Evolutionary conservation across 1,140 invertebrate species (phyloP).

Genomic region (Magallana ariakensis): DNA sequence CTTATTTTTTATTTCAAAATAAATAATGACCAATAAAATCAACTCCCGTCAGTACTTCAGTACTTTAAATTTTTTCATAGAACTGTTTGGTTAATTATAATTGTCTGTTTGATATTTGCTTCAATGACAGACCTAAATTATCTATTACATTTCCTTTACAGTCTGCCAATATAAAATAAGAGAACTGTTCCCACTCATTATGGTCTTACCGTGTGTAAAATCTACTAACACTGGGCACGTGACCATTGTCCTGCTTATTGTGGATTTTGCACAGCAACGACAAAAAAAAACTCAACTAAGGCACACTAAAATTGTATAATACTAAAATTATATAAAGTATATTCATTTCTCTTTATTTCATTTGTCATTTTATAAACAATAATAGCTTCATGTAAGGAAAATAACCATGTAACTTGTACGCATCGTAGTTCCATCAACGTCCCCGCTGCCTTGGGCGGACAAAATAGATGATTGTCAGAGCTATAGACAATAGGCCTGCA

Average conservation of each 20-base stretch:
- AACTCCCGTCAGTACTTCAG: too few relatives aligned
- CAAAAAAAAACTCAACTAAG: background rate
- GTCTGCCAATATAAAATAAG: background rate
- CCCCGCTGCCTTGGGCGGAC: background rate
- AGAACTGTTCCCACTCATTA: background rate
- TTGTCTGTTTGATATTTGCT: too few relatives aligned
- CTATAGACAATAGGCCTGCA: background rate
- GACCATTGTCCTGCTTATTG: background rate
- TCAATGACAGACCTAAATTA: too few relatives aligned
- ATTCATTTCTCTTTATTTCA: background rate
- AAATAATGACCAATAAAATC: too few relatives aligned
- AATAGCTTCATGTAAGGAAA: background rate
- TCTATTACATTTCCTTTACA: background rate
- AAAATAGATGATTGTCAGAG: background rate
- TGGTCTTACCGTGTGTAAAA: background rate
- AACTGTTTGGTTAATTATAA: too few relatives aligned
- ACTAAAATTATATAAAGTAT: background rate
- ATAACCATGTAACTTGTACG: background rate
- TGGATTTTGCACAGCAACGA: background rate
- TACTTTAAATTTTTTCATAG: too few relatives aligned
- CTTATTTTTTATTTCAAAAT: too few relatives aligned
- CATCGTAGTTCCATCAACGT: background rate
- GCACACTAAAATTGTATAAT: background rate
- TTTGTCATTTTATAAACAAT: background rate
- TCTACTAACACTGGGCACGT: background rate